Evolutionary conservation across 2,113 vertebrate species (phyloP).

Genomic region (Tor tambroides): DNA sequence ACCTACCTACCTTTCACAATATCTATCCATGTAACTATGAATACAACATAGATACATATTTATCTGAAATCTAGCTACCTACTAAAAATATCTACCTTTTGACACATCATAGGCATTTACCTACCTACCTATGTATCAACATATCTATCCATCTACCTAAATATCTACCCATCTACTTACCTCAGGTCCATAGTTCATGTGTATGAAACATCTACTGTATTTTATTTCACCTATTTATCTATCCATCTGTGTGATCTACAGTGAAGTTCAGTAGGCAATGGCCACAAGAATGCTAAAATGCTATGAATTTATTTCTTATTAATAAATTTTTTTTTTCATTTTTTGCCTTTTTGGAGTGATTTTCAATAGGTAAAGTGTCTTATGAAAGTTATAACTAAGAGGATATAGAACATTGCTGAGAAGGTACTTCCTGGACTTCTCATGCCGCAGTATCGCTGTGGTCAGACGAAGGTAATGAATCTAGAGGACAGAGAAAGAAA

Average conservation of each 20-base stretch:
- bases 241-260: not conserved
- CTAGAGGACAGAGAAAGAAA: conserved; percentile 70
- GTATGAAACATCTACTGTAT: not conserved
- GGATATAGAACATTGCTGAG: conserved; percentile 98
- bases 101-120: not conserved
- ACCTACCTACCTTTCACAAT: not conserved
- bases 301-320: not conserved
- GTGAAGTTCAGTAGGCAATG: too few species aligned
- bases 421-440: conserved; percentile 94
- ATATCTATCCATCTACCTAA: not conserved
- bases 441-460: conserved; percentile 89
- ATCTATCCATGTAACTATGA: not conserved
- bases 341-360: not conserved
- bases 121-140: not conserved
- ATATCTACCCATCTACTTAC: not conserved
- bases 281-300: too few species aligned
- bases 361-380: too few species aligned
- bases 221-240: not conserved
- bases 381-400: conserved; percentile 50
- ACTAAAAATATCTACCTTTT: not conserved
- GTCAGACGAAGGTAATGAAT: conserved; percentile 94
- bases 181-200: not conserved
- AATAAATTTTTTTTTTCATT: not conserved
- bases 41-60: not conserved
- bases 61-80: not conserved